Conservation (phyloP, 2,797 vertebrate genomes). For the Cichlasoma orientale region DNA sequence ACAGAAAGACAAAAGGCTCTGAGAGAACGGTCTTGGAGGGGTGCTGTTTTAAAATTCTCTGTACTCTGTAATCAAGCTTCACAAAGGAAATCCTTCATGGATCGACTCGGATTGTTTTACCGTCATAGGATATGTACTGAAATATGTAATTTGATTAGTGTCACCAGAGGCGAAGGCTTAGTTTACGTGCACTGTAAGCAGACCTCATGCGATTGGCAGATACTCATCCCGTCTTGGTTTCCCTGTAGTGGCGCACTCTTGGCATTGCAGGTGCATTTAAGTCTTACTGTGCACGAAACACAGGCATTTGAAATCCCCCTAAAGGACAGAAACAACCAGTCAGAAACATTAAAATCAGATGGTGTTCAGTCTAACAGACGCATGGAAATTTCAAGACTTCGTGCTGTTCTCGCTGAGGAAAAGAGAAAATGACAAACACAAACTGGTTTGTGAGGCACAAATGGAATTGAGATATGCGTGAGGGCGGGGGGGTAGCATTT, state of each 20-base stretch:
- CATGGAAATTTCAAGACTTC: conserved; percentile 50
- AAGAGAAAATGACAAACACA: conserved; percentile 43
- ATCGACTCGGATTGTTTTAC: conserved; percentile 34
- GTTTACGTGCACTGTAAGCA: conserved; percentile 47
- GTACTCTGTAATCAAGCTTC: conserved; percentile 65
- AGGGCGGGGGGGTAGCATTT: conserved; percentile 12
- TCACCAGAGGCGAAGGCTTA: conserved; percentile 45
- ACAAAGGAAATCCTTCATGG: conserved; percentile 61
- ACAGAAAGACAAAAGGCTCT: conserved; percentile 43
- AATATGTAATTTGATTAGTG: conserved; percentile 70
- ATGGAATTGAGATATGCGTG: conserved; percentile 18
- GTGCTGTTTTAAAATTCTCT: conserved; percentile 57
- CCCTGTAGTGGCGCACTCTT: conserved; percentile 15
- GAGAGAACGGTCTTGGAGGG: conserved; percentile 20
- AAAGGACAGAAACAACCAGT: conserved; percentile 62
- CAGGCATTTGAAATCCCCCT: conserved; percentile 40
- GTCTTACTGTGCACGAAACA: neutral
- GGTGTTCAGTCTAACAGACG: conserved; percentile 45
- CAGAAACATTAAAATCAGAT: conserved; percentile 66
- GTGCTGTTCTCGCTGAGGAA: conserved; percentile 23
- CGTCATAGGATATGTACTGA: conserved; percentile 59
- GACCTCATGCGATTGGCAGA: conserved; percentile 34
- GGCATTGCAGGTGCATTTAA: conserved; percentile 28
- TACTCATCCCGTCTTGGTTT: conserved; percentile 27
- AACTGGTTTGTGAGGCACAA: conserved; percentile 44